phyloP scores from a whole-genome alignment of 2,888 invertebrate species.

The Phyllotreta cruciferae region DNA sequence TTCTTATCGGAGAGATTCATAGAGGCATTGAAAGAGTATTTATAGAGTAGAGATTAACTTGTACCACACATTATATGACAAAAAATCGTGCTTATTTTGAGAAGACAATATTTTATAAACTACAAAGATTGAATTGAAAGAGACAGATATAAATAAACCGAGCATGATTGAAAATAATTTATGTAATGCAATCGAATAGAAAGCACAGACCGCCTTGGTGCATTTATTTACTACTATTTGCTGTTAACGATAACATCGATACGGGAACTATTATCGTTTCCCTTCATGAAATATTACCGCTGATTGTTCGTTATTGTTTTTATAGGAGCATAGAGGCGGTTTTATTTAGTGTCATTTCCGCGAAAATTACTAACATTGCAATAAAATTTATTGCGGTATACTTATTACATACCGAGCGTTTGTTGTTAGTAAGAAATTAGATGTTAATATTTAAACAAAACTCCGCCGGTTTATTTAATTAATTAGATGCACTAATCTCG shows the following conservation, averaged over 20 bases:
- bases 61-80: too few relatives aligned
- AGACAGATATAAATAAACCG: too few relatives aligned
- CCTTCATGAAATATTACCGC: conserved; percentile 36
- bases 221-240: conserved; percentile 35
- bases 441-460: too few relatives aligned
- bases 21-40: too few relatives aligned
- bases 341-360: conserved; percentile 20
- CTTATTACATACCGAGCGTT: background rate
- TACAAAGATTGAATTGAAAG: too few relatives aligned
- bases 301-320: conserved; percentile 21
- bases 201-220: conserved; percentile 24
- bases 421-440: background rate
- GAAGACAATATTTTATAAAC: too few relatives aligned
- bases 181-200: conserved; percentile 15
- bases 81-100: too few relatives aligned
- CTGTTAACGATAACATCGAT: conserved; percentile 33
- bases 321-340: conserved; percentile 6
- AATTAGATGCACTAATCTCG: too few relatives aligned
- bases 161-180: conserved; percentile 6
- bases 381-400: too few relatives aligned
- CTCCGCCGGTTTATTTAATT: background rate
- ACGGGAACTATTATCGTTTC: conserved; percentile 28
- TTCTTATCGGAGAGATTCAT: too few relatives aligned
- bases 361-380: too few relatives aligned
- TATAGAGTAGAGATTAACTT: too few relatives aligned